Evolutionary conservation across 2,888 invertebrate genomes (phyloP).

Genomic region (Pammene fasciana): DNA sequence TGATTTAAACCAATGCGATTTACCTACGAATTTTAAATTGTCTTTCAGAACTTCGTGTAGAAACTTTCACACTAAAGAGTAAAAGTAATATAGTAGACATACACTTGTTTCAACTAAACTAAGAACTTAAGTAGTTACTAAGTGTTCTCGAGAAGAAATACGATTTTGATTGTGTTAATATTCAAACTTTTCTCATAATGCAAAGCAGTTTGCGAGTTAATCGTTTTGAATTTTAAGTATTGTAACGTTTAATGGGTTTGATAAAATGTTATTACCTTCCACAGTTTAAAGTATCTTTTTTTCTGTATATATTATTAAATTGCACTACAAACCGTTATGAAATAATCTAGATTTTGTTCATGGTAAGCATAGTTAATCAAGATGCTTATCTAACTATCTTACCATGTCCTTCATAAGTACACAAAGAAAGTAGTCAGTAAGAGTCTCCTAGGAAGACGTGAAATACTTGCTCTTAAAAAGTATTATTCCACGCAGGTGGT

Average conservation of each 20-base stretch:
- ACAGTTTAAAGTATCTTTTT: background rate
- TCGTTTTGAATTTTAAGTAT: constrained; percentile 8
- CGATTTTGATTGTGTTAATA: constrained; percentile 24
- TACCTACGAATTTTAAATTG: constrained; percentile 10
- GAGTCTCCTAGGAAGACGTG: no score
- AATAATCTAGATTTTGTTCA: no score
- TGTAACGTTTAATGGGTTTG: constrained; percentile 8
- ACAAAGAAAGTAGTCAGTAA: no score
- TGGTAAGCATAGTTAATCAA: no score
- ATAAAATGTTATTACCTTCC: background rate
- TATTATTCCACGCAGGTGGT: no score
- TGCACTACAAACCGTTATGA: no score
- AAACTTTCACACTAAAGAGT: constrained; percentile 32
- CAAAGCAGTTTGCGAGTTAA: constrained; percentile 16
- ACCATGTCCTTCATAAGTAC: no score
- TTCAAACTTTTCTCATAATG: constrained; percentile 28
- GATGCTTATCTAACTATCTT: no score
- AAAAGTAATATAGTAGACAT: constrained; percentile 4
- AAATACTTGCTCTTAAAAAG: no score
- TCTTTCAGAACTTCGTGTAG: constrained; percentile 1
- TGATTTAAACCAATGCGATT: constrained; percentile 14
- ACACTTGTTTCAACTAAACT: constrained; percentile 27
- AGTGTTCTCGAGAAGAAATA: constrained; percentile 27
- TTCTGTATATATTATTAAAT: no score
- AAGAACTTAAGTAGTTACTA: constrained; percentile 38